Conservation (phyloP, 2,113 vertebrate species). For the Malaclemys terrapin region DNA sequence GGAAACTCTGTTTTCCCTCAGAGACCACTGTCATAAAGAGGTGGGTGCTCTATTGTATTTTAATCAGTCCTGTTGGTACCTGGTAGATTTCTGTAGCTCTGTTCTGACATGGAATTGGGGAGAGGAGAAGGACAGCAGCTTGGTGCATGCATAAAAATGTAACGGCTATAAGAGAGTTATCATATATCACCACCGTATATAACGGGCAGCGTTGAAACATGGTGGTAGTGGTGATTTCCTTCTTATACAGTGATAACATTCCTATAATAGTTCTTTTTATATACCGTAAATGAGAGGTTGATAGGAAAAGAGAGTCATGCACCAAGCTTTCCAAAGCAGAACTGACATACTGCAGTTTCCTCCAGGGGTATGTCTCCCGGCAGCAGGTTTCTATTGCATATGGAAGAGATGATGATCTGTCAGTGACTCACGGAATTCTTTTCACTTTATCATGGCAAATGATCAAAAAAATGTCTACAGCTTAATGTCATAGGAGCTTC, state of each 20-base stretch:
- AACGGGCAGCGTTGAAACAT: neutral
- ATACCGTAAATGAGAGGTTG: neutral
- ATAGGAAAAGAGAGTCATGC: neutral
- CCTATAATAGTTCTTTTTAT: fast-evolving
- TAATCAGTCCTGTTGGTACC: neutral
- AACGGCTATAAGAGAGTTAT: neutral
- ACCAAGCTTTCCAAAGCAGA: constrained; percentile 15
- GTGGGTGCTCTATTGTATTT: neutral
- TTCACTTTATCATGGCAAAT: constrained; percentile 29
- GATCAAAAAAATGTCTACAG: neutral
- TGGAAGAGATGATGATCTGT: constrained; percentile 1
- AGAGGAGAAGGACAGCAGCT: neutral
- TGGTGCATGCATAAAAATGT: fast-evolving
- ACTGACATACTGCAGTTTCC: neutral
- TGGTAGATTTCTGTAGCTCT: neutral
- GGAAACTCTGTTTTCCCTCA: neutral
- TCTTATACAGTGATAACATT: neutral
- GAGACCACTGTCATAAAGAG: neutral
- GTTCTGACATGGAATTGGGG: neutral
- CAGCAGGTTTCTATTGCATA: constrained; percentile 16
- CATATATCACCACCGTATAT: fast-evolving
- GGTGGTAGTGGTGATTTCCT: fast-evolving
- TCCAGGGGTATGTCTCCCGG: constrained; percentile 15
- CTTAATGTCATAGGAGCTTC: constrained; percentile 6
- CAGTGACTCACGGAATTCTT: constrained; percentile 54